These are phyloP conservation scores for Girardia tigrina DNA, from an alignment of 2,888 invertebrate genomes.

Conservation along the genomic window DNA sequence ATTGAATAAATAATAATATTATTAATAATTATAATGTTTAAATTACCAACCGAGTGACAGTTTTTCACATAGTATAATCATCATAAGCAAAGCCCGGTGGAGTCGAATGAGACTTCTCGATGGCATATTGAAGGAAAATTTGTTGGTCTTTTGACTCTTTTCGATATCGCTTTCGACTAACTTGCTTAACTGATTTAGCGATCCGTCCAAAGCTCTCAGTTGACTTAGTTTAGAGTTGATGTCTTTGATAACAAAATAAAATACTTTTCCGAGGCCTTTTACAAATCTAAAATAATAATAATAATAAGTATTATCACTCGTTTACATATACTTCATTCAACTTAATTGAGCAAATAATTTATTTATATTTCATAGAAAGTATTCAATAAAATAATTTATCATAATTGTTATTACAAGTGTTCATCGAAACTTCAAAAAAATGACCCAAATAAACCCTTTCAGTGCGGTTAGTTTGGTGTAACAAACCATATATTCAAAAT, in stretches of 20 bases:
- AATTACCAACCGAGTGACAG: not conserved
- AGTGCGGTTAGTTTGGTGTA: too few species aligned
- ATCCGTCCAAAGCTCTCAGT: not conserved
- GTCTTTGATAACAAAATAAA: not conserved
- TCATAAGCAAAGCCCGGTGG: not conserved
- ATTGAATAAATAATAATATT: too few species aligned
- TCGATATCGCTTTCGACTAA: not conserved
- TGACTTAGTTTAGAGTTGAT: not conserved
- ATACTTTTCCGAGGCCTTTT: not conserved
- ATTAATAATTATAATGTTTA: not conserved
- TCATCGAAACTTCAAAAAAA: too few species aligned
- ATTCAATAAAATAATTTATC: too few species aligned
- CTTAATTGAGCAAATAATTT: too few species aligned
- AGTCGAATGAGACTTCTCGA: not conserved
- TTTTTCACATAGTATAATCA: not conserved
- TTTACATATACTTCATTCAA: too few species aligned
- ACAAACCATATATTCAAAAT: too few species aligned
- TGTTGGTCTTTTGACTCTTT: not conserved
- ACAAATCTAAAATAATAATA: too few species aligned
- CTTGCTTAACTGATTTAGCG: not conserved
- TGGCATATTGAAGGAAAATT: not conserved
- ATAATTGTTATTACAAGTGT: too few species aligned
- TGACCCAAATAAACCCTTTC: too few species aligned
- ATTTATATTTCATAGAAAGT: too few species aligned
- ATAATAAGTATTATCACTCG: too few species aligned